Percentiles rank a stretch among this genome's conserved stretches.
These are phyloP conservation scores for Tribolium madens DNA, from an alignment of 1,140 invertebrate species.

Conservation along the genomic window DNA sequence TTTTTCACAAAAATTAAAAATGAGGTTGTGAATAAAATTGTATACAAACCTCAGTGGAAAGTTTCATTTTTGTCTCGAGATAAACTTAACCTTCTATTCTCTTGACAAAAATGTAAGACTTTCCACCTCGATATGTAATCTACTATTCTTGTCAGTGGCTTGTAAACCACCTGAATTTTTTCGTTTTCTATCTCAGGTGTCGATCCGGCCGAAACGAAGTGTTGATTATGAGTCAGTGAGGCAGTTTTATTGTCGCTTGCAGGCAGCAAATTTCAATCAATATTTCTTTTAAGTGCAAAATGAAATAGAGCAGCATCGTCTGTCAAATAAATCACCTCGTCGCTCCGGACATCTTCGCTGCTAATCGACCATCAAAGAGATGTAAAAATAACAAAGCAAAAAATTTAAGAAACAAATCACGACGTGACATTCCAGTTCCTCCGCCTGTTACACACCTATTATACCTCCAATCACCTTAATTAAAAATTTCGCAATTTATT, in stretches of 20 bases:
- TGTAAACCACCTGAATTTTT: too few species aligned
- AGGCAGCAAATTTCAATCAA: slow-evolving; percentile 4
- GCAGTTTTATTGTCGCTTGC: neutral
- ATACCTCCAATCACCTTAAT: neutral
- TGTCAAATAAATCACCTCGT: neutral
- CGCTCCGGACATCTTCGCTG: neutral
- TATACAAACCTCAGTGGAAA: too few species aligned
- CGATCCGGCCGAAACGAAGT: too few species aligned
- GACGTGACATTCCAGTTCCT: neutral
- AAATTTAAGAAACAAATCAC: neutral
- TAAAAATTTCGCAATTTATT: slow-evolving; percentile 17
- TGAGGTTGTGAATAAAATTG: too few species aligned
- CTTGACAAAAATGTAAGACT: too few species aligned
- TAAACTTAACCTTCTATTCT: too few species aligned
- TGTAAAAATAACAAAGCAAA: neutral
- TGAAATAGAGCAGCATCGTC: neutral
- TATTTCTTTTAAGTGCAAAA: slow-evolving; percentile 17
- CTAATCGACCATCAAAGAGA: neutral
- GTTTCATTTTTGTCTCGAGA: too few species aligned
- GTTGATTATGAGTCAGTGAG: too few species aligned
- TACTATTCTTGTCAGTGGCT: too few species aligned
- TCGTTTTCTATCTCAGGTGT: too few species aligned
- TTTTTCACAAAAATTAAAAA: too few species aligned
- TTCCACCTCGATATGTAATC: too few species aligned
- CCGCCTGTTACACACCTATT: slow-evolving; percentile 16